Evolutionary conservation across 2,888 invertebrate genomes (phyloP).

Genomic region (Axea sp.): DNA sequence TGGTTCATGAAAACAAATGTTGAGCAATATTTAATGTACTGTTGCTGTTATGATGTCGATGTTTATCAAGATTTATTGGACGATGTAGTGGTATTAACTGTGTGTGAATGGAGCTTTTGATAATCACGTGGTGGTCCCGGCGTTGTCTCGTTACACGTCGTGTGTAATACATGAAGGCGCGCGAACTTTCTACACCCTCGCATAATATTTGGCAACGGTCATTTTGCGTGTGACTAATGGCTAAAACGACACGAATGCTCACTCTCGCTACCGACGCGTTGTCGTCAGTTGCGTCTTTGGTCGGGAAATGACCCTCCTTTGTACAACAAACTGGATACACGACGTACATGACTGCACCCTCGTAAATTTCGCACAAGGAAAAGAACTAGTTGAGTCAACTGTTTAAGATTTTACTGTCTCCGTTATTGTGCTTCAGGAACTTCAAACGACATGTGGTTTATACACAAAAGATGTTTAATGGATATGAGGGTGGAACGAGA

Average conservation of each 20-base stretch:
- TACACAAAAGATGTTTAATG: constrained; percentile 42
- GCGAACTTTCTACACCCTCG: constrained; percentile 65
- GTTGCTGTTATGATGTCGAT: constrained; percentile 48
- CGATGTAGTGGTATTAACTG: constrained; percentile 34
- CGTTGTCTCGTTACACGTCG: constrained; percentile 54
- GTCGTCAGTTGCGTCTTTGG: constrained; percentile 69
- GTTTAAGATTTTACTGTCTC: constrained; percentile 23
- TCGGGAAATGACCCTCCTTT: constrained; percentile 67
- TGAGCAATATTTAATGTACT: constrained; percentile 37
- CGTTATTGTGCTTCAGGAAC: constrained; percentile 23
- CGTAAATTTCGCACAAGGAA: constrained; percentile 56
- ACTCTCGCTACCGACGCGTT: constrained; percentile 59
- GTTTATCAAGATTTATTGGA: constrained; percentile 53
- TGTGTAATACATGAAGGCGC: constrained; percentile 36
- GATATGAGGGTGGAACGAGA: constrained; percentile 29
- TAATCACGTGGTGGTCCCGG: constrained; percentile 41
- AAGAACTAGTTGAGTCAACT: constrained; percentile 24
- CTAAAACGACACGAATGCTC: constrained; percentile 53
- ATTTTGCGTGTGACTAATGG: constrained; percentile 68
- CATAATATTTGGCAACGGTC: constrained; percentile 73
- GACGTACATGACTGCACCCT: constrained; percentile 62
- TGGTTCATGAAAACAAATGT: constrained; percentile 36
- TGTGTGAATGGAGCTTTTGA: constrained; percentile 55
- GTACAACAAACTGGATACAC: constrained; percentile 68
- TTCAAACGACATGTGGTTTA: constrained; percentile 38